phyloP scores from a whole-genome alignment of 1,140 invertebrate genomes.

The Pogonognathellus flavescens region DNA sequence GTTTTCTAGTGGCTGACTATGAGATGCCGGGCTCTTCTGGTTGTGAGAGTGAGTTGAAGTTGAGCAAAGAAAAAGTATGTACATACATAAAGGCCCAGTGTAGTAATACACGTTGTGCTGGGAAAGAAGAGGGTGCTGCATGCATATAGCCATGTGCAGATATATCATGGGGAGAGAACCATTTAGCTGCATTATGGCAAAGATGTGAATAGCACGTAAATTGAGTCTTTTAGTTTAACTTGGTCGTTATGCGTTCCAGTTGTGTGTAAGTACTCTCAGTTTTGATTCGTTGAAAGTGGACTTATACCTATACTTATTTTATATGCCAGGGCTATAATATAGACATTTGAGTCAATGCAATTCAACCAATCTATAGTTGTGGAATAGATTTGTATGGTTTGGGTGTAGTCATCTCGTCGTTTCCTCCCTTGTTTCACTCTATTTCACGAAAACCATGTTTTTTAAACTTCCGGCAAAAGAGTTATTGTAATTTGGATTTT shows the following conservation, averaged over 20 bases:
- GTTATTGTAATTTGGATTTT: not conserved
- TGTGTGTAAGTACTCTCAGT: not conserved
- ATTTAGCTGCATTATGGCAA: conserved; percentile 46
- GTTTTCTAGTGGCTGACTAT: not conserved
- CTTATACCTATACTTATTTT: not conserved
- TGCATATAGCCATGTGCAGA: not conserved
- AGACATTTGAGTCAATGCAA: not conserved
- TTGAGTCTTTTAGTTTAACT: conserved; percentile 45
- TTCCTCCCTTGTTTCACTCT: not conserved
- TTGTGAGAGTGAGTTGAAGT: not conserved
- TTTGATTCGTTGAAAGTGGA: not conserved
- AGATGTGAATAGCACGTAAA: conserved; percentile 46
- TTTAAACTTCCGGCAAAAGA: conserved; percentile 6
- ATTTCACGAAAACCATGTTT: conserved; percentile 3
- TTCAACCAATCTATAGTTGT: not conserved
- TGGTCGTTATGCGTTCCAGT: conserved; percentile 14
- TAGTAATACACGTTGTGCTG: not conserved
- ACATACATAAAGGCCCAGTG: no score
- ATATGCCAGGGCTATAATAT: not conserved
- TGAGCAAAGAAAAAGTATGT: not conserved
- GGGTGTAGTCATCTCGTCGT: not conserved
- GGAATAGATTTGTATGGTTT: conserved; percentile 25
- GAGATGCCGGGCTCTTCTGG: not conserved
- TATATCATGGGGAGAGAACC: not conserved
- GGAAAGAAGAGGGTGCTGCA: not conserved